Percentiles rank a stretch among this genome's conserved stretches.
Conservation (phyloP, 2,888 invertebrate genomes). For the Xestia sexstrigata region DNA sequence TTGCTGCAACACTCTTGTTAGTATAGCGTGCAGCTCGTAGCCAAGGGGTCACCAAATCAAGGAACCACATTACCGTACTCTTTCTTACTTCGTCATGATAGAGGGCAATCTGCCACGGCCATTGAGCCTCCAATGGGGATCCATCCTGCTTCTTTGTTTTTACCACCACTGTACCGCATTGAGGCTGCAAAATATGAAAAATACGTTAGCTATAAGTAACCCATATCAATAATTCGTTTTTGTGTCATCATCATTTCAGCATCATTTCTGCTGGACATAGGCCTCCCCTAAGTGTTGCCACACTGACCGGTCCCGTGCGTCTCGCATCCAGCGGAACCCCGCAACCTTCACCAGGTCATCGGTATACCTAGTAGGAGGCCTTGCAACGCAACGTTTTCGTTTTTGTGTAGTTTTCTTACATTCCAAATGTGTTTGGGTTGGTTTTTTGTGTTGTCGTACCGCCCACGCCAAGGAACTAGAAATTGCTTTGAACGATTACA, state of each 20-base stretch:
- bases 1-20: background rate
- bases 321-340: no score
- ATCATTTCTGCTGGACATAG: no score
- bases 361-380: no score
- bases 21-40: background rate
- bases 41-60: background rate
- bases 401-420: background rate
- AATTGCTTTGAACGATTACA: background rate
- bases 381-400: no score
- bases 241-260: background rate
- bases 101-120: slow-evolving; percentile 92
- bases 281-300: no score
- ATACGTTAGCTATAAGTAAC: no score
- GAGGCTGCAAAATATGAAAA: slow-evolving; percentile 17
- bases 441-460: no score
- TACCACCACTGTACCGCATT: slow-evolving; percentile 3
- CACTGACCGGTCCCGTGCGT: no score
- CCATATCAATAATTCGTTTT: background rate
- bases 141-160: background rate
- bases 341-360: no score
- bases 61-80: background rate
- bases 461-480: background rate
- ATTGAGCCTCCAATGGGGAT: slow-evolving; percentile 73
- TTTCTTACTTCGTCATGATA: slow-evolving; percentile 83
- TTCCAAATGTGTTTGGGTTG: background rate